Percentiles rank a stretch among this genome's conserved stretches.
These are phyloP conservation scores for Mythimna albipuncta DNA, from an alignment of 2,888 invertebrate species.

Conservation along the genomic window DNA sequence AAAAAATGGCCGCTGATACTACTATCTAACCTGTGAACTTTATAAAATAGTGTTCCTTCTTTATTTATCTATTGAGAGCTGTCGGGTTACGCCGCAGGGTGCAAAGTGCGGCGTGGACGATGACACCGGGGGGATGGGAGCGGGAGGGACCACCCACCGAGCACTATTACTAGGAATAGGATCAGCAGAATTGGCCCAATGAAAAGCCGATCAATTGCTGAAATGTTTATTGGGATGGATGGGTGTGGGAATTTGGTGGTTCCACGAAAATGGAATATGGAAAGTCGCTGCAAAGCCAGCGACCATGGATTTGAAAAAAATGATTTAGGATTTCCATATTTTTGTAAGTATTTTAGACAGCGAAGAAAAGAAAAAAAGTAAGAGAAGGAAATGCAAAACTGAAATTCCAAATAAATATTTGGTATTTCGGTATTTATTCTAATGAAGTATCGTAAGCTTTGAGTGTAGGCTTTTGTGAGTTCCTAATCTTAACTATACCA, in stretches of 20 bases:
- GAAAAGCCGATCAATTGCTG: slow-evolving; percentile 44
- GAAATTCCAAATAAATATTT: neutral
- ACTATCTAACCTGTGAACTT: no score
- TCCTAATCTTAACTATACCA: neutral
- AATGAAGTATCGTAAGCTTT: neutral
- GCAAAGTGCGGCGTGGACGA: slow-evolving; percentile 54
- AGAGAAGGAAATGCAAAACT: no score
- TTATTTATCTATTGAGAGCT: neutral
- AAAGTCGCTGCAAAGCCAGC: neutral
- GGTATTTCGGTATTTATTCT: neutral
- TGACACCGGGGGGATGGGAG: slow-evolving; percentile 37
- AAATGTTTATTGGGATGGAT: slow-evolving; percentile 45
- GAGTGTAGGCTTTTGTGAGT: no score
- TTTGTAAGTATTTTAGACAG: neutral
- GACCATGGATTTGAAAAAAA: neutral
- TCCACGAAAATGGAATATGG: slow-evolving; percentile 3
- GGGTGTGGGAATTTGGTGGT: slow-evolving; percentile 3
- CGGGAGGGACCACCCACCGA: slow-evolving; percentile 42
- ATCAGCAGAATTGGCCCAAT: slow-evolving; percentile 60
- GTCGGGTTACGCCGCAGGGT: slow-evolving; percentile 48
- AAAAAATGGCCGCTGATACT: no score
- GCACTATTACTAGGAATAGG: slow-evolving; percentile 56
- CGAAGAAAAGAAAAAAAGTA: neutral
- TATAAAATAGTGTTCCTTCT: slow-evolving; percentile 28
- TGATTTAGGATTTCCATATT: slow-evolving; percentile 23